Evolutionary conservation across 2,888 invertebrate genomes (phyloP), one percentile per base, ranked within the genome.

Genomic region (Drosophila eohydei): DNA sequence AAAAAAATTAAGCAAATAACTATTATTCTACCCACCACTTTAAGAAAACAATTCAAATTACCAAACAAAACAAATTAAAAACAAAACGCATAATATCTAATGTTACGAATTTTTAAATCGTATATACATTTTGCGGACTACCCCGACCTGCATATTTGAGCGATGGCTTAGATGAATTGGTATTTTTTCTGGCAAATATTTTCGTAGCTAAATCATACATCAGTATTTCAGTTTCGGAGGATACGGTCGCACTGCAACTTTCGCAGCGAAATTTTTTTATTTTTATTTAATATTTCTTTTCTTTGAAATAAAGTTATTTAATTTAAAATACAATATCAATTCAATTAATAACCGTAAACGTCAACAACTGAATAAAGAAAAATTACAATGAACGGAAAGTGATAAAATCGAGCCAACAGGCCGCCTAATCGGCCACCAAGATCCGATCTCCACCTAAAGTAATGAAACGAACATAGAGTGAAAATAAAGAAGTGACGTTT

Each of bases 401-500:
- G 54, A 11, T 54, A 4, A 67, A 46, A 28, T 54, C 36, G 21
- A 44, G 30, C 54, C 65, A 44, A 59, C 36, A 51, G 67, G 46
- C 56, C 56, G 46, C 50, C 57, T 30, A 38, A 50, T 68, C 71
- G 67, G 60, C 65, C 59, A 50, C 46, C 67, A 80, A 68, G 76
- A 78, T 80, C 79, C 71, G 78, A 78, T 78, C 78, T 78, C 57
- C 64, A 68, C 40, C 64, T 55, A 59, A 78, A 80, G 75, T 79
- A 78, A 78, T 78, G 80, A 79, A 79, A 74, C 71, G 79, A 70
- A 63, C 62, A 62, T 70, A 56, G 62, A 78, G 80, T 78, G 78
- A 79, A 77, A 78, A 80, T 76, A 71, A 78, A 78, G 78, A 69
- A 78, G 78, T 78, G 78, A 78, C 78, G 78, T 78, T 80, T 78